Conservation (phyloP, 2,113 vertebrate genomes). For the Erinaceus europaeus region DNA sequence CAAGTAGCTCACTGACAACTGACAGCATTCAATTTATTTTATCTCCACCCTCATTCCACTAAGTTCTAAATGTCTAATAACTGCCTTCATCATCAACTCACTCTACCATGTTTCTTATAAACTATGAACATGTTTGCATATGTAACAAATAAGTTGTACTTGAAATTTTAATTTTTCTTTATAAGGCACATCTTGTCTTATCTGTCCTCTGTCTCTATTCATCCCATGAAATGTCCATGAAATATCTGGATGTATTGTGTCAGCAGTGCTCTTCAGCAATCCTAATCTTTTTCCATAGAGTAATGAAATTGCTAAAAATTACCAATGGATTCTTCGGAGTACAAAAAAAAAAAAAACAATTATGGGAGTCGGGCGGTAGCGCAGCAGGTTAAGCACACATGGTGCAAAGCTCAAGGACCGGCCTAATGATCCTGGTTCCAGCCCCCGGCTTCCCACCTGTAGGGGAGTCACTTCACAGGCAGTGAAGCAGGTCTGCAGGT, state of each 20-base stretch:
- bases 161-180: not conserved
- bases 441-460: too few species aligned
- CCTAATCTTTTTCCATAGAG: not conserved
- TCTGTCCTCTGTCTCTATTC: not conserved
- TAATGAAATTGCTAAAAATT: not conserved
- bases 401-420: too few species aligned
- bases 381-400: too few species aligned
- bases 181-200: not conserved
- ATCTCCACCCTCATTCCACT: too few species aligned
- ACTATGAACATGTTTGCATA: not conserved
- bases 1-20: not conserved
- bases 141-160: not conserved
- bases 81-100: not conserved
- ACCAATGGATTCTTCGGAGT: not conserved
- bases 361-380: too few species aligned
- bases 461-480: too few species aligned
- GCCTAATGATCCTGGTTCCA: too few species aligned
- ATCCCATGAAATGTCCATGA: too few species aligned
- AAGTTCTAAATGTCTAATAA: not conserved
- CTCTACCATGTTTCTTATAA: not conserved
- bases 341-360: not conserved
- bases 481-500: too few species aligned
- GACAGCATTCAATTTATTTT: too few species aligned
- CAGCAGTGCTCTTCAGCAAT: not conserved
- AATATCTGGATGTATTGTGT: too few species aligned